A percentile compares a stretch with the other conserved stretches of the same genome.
Evolutionary conservation across 2,113 vertebrate species (phyloP).

Genomic region (Stomatorhinus ivindoensis): DNA sequence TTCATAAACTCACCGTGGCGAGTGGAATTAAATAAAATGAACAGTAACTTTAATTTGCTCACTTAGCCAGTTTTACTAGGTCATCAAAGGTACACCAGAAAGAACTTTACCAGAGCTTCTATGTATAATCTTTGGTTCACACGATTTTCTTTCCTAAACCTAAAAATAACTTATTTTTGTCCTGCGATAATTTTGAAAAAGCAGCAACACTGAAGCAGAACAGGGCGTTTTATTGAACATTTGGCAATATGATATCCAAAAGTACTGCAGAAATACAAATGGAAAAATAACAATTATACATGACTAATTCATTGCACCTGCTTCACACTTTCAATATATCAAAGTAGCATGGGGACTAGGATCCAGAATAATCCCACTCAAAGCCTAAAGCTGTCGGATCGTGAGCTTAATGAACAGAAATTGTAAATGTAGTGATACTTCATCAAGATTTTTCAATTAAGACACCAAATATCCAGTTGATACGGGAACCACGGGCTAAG

Average conservation of each 20-base stretch:
- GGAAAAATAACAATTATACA: neutral
- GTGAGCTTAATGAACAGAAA: neutral
- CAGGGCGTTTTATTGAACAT: slow-evolving; percentile 20
- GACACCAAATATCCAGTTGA: neutral
- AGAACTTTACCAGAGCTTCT: neutral
- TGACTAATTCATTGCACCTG: neutral
- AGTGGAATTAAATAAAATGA: neutral
- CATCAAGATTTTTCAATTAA: neutral
- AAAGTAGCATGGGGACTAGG: neutral
- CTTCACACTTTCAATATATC: neutral
- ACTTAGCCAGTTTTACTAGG: neutral
- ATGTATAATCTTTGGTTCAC: neutral
- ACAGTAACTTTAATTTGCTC: neutral
- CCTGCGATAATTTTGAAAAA: neutral
- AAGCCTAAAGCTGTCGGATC: neutral
- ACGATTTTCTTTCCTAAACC: neutral
- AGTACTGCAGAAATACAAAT: slow-evolving; percentile 1
- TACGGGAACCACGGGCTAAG: neutral
- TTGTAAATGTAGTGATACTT: neutral
- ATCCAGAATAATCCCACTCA: neutral
- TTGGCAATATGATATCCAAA: slow-evolving; percentile 12
- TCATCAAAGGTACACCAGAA: neutral
- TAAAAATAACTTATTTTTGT: neutral
- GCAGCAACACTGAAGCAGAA: neutral
- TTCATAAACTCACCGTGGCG: neutral